Evolutionary conservation across 2,797 vertebrate species (phyloP), one percentile per base, ranked within the genome.

Genomic region (Graptemys geographica): DNA sequence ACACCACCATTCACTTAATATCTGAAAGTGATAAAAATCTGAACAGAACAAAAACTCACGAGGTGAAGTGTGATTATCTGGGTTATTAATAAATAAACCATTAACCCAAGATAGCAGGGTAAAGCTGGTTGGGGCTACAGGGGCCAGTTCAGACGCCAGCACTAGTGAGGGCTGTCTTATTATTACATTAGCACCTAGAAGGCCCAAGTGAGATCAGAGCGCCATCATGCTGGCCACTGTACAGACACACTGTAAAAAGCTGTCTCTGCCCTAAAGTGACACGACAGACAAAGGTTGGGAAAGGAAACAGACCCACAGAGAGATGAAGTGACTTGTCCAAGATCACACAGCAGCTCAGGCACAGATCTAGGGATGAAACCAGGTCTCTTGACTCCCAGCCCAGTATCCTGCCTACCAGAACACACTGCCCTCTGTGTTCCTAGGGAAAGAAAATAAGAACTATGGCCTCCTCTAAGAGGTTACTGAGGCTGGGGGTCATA

Each of bases 321-420:
- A 74, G 51, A 53, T 19, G 33, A 51, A 55, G 41, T 8, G 49
- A 85, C 44, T 74, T 91, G 12, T 89, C 2, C 44, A 23, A 27
- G 13, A 18, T 41, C 59, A 47, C 5, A 59, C 69, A 16, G 19
- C 28, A n/a, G 2, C 5, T 76, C 23, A 5, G 27, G 23, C 51
- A 6, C 47, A 11, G 51, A 33, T 5, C 56, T 8, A 5, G 33
- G 55, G 69, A 5, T 11, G 81, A 27, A 47, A 21, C 41, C 10
- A 78, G 9, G 82, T 86, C 31, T 88, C 5, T 47, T 86, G 28
- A 2, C 85, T 85, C 89, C 1, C 18, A 37, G 52, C 3, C 44
- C 11, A 2, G 0, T 9, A 4, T 41, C 23, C 10, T 51, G 2
- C 25, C 13, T 90, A 33, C 31, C 2, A 1, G 6, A 16, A n/a